A percentile compares a stretch with the other conserved stretches of the same genome.
These are phyloP conservation scores for Aphelinus atriplicis DNA, from an alignment of 1,140 invertebrate species.

Conservation along the genomic window DNA sequence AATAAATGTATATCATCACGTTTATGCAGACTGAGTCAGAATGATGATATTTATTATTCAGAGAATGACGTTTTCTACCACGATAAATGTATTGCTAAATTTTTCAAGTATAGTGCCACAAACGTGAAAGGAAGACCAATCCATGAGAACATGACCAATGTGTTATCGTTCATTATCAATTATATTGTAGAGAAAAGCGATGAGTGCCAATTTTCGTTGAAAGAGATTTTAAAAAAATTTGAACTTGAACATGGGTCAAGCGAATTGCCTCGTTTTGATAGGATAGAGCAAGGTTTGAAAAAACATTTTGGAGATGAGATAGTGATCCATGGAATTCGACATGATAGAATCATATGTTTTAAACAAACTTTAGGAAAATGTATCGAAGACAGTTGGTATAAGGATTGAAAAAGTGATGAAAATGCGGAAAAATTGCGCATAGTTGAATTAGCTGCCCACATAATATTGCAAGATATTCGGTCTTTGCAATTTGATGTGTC, in stretches of 20 bases:
- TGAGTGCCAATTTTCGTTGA: conserved; percentile 28
- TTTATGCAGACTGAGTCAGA: not conserved
- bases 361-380: no score
- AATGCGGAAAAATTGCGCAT: conserved; percentile 37
- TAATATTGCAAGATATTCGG: conserved; percentile 48
- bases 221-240: not conserved
- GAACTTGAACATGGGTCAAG: not conserved
- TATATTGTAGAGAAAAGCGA: conserved; percentile 15
- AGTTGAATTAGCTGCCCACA: no score
- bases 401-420: conserved; percentile 17
- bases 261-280: not conserved
- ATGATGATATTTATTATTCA: conserved; percentile 4
- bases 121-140: not conserved
- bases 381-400: conserved; percentile 35
- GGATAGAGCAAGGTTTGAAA: not conserved
- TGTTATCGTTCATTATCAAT: conserved; percentile 4
- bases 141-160: not conserved
- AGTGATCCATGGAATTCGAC: not conserved
- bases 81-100: not conserved
- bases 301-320: conserved; percentile 6
- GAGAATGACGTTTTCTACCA: conserved; percentile 8
- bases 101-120: not conserved
- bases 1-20: not conserved
- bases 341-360: conserved; percentile 15
- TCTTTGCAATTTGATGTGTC: conserved; percentile 39